Base-by-base conservation (phyloP, 2,888 invertebrate genomes). In the Onchidella celtica region DNA sequence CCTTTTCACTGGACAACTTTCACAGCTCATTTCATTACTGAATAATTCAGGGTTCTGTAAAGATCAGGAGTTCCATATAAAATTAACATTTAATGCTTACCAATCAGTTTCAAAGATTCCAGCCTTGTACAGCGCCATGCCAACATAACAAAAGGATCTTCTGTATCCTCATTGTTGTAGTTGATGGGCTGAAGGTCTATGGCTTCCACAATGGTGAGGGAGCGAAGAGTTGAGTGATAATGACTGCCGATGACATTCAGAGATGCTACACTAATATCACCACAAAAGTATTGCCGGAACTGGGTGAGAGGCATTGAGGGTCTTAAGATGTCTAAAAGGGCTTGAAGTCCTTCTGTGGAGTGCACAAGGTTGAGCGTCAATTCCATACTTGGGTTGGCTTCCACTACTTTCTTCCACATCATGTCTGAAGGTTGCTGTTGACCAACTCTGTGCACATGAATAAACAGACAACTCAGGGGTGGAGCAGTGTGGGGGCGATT, bases 281-380 rank as follows among this genome's bases (percentile, higher is more conserved):
- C 95, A 92, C 96, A 96, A 93, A 96, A 96, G 87, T 96, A 95
- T 79, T 96, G 95, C 90, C 96, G 95, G 74, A 96, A 94, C 92
- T 96, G 96, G 32, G 96, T 95, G 32, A 96, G 94, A 27, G 96
- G 96, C 96, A 96, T 96, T 80, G 95, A 94, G 66, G 95, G 95
- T 86, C 95, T 95, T 74, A 96, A 93, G 86, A 96, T 95, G 84
- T 95, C 94, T 82, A 96, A 95, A 85, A 96, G 93, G 83, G 94
- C 94, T 85, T 94, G 69, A 14, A 84, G 74, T 72, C 96, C 96
- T 87, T 95, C 95, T 86, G 95, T 95, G 40, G 96, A 96, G 92
- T 96, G 96, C 85, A 96, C 95, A 59, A 95, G 93, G 83, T 94
- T 95, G 68, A 96, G 89, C 65, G 95, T 94, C 17, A 96, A 93